Conservation (phyloP, 2,888 invertebrate species). For the Leptopilina myrica region DNA sequence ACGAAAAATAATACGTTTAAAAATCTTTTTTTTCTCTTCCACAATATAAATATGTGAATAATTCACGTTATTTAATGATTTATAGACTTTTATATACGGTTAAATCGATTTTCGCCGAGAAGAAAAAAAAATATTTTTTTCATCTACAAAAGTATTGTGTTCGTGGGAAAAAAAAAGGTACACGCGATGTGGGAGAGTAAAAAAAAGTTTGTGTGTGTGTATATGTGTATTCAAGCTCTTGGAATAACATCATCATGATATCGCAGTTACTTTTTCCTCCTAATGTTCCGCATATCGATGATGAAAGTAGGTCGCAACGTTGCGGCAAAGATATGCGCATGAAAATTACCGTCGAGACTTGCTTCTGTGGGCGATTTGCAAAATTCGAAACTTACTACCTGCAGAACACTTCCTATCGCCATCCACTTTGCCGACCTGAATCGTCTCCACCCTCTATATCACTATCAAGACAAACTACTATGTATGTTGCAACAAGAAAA, state of each 20-base stretch:
- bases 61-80: not conserved
- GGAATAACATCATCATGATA: conserved; percentile 41
- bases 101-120: not conserved
- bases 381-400: conserved; percentile 32
- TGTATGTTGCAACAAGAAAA: not conserved
- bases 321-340: conserved; percentile 34
- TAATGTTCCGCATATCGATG: conserved; percentile 40
- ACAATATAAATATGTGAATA: not conserved
- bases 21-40: too few species aligned
- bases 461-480: not conserved
- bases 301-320: conserved; percentile 34
- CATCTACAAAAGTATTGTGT: conserved; percentile 23
- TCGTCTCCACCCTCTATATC: not conserved
- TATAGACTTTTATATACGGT: not conserved
- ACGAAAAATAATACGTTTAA: too few species aligned
- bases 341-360: conserved; percentile 38
- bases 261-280: conserved; percentile 36
- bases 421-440: conserved; percentile 31
- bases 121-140: not conserved
- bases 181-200: conserved; percentile 6
- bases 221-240: not conserved
- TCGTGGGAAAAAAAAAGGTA: not conserved
- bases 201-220: not conserved
- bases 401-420: conserved; percentile 25
- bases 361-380: conserved; percentile 38